These are phyloP conservation scores for Drosophila anomalata DNA, from an alignment of 2,888 invertebrate species.

Conservation along the genomic window DNA sequence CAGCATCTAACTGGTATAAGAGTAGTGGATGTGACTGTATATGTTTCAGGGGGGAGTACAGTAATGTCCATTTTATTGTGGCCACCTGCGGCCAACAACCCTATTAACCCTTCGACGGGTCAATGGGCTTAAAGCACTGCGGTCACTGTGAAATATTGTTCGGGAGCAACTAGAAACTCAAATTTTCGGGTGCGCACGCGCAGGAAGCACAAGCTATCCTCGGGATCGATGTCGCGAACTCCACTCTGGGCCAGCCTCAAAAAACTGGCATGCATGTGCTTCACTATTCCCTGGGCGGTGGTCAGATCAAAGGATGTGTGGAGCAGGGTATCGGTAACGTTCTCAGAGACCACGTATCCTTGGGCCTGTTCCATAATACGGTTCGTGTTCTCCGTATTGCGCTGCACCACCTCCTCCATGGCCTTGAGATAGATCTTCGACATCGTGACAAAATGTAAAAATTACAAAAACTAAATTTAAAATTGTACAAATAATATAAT, in stretches of 20 bases:
- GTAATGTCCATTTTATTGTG: not conserved
- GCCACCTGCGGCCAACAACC: not conserved
- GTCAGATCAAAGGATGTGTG: conserved; percentile 44
- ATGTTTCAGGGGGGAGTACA: too few species aligned
- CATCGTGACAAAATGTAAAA: conserved; percentile 11
- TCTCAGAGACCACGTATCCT: conserved; percentile 40
- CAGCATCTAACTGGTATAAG: not conserved
- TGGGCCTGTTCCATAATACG: conserved; percentile 34
- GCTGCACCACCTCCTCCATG: conserved; percentile 29
- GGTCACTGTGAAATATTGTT: conserved; percentile 32
- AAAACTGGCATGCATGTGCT: conserved; percentile 36
- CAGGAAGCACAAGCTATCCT: conserved; percentile 30
- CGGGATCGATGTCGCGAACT: conserved; percentile 39
- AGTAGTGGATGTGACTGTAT: not conserved
- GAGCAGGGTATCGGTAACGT: conserved; percentile 16
- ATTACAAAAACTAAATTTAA: conserved; percentile 4
- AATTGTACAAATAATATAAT: not conserved
- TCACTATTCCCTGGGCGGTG: conserved; percentile 34
- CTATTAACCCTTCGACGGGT: not conserved
- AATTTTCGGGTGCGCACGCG: conserved; percentile 41
- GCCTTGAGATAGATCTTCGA: conserved; percentile 14
- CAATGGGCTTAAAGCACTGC: conserved; percentile 22
- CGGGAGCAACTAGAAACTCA: conserved; percentile 36
- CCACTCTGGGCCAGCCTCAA: conserved; percentile 36
- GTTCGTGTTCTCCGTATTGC: conserved; percentile 27